Evolutionary conservation across 2,113 vertebrate genomes (phyloP).

Genomic region (Equus quagga): DNA sequence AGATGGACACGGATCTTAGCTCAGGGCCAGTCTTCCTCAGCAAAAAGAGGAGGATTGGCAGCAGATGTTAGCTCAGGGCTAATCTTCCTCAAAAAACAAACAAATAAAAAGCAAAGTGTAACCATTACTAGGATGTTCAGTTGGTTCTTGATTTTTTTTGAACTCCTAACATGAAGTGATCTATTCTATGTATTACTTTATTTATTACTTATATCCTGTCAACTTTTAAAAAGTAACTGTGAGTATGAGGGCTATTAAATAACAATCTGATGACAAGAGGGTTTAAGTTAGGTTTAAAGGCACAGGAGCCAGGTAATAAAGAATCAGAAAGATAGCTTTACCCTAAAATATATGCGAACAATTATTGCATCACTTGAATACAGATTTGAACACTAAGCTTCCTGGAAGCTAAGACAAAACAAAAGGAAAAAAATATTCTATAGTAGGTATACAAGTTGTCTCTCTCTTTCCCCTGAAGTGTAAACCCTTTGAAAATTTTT

Average conservation of each 20-base stretch:
- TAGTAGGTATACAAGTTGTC: background rate
- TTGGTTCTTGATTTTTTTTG: background rate
- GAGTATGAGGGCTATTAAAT: background rate
- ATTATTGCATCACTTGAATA: background rate
- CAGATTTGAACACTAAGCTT: constrained; percentile 7
- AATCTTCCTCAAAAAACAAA: too few species aligned
- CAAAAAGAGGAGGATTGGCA: too few species aligned
- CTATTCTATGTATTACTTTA: background rate
- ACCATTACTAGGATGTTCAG: background rate
- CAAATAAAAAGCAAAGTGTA: background rate
- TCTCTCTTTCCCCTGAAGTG: background rate
- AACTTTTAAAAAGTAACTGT: constrained; percentile 3
- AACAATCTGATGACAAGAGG: background rate
- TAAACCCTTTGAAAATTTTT: constrained; percentile 34
- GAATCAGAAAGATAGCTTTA: background rate
- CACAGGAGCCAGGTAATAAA: background rate
- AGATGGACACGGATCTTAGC: too few species aligned
- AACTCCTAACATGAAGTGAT: background rate
- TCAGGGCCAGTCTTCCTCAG: too few species aligned
- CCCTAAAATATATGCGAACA: background rate
- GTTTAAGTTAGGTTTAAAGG: constrained; percentile 28
- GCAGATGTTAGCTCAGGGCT: too few species aligned
- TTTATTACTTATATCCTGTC: background rate
- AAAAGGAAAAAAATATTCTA: background rate
- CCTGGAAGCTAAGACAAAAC: background rate